Base-by-base conservation (phyloP, 2,888 invertebrate genomes). In the Galeopsomyia nigrocyanea region DNA sequence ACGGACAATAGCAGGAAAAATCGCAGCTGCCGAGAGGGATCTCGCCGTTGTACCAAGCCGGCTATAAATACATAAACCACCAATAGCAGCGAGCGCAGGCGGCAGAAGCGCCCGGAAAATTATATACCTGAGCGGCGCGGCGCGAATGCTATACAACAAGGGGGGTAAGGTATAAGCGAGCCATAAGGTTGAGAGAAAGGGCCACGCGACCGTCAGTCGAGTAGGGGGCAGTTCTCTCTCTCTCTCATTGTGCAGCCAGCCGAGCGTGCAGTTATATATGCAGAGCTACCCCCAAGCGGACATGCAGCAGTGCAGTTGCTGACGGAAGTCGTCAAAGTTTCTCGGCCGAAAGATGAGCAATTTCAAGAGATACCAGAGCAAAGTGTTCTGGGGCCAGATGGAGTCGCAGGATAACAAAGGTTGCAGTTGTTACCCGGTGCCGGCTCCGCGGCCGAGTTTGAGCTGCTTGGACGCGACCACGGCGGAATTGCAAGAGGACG, bases 301-400 rank as follows among this genome's bases (percentile, higher is more conserved):
- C 39, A 10, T 10, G 39, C 39, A 10, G 1, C 39, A 26, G 39
- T 13, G 39, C 39, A 39, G 39, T 10, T 39, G 39, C 10, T 10
- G 39, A 31, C 39, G 39, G 7, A 5, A 3, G 39, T 10, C 10
- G 7, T 10, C 10, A 10, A 39, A 10, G 39, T 10, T 39, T 7
- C 13, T 3, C 10, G 1, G 39, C 39, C 39, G 39, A 7, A n/a
- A n/a, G 39, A 85, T 85, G 86, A 86, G 83, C 46, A 79, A 77
- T 3, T 86, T 86, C 71, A 86, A 83, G 69, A 80, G 86, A 65
- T 78, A 80, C 71, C 84, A 82, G 74, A 86, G 86, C 69, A 83
- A 81, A 74, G 84, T 86, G 10, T 86, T 86, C 66, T 86, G 84
- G 84, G 75, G 78, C 3, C 83, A 82, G 62, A 86, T 86, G 86